Percentiles rank a stretch among this genome's conserved stretches.
Conservation (phyloP, 2,888 invertebrate genomes). For the Platycnemis pennipes region DNA sequence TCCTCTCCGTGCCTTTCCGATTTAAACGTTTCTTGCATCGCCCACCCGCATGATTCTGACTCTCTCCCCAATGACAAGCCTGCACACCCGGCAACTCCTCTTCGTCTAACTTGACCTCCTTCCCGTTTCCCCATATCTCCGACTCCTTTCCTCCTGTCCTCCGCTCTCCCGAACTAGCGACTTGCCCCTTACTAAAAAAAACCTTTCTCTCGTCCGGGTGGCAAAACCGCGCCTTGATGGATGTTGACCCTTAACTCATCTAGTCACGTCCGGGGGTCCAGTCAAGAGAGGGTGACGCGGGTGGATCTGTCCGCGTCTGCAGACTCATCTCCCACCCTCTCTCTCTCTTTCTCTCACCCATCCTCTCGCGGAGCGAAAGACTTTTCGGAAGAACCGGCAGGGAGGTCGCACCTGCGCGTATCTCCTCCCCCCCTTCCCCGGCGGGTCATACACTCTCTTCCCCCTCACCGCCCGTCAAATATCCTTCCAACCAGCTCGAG, state of each 20-base stretch:
- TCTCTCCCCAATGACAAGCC: no score
- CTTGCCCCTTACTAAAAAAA: neutral
- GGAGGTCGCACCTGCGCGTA: neutral
- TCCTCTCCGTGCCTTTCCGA: neutral
- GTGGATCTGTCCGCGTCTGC: neutral
- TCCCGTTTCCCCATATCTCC: neutral
- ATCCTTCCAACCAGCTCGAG: neutral
- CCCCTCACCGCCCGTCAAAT: neutral
- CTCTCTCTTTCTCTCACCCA: neutral
- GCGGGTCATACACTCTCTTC: neutral
- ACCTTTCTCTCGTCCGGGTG: neutral
- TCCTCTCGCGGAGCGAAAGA: neutral
- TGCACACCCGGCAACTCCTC: no score
- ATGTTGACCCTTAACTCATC: slow-evolving; percentile 36
- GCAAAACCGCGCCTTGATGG: slow-evolving; percentile 48
- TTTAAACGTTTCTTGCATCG: neutral
- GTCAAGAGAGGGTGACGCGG: neutral
- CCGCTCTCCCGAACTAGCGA: neutral
- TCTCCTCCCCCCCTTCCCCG: neutral
- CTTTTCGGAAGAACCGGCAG: neutral
- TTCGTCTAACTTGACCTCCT: no score
- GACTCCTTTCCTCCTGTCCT: neutral
- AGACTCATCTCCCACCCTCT: neutral
- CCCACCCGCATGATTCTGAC: neutral
- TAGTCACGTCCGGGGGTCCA: slow-evolving; percentile 33